Percentiles rank a stretch among this genome's conserved stretches.
These are phyloP conservation scores for Cephus rjabovi DNA, from an alignment of 2,888 invertebrate species.

Conservation along the genomic window DNA sequence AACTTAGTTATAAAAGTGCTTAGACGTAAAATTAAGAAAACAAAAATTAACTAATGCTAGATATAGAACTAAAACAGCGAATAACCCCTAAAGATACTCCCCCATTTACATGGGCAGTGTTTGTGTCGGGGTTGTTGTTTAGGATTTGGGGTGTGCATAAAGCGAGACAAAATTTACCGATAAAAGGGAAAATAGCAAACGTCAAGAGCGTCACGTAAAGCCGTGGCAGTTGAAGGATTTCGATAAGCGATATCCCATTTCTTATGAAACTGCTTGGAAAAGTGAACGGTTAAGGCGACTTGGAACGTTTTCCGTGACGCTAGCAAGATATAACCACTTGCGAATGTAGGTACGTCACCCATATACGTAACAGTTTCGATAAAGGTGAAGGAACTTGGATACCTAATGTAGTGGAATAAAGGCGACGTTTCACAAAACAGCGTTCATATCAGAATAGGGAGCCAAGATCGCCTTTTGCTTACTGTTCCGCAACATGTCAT, in stretches of 20 bases:
- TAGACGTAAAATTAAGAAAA: background rate
- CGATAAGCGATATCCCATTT: background rate
- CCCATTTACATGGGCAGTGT: background rate
- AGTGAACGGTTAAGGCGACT: slow-evolving; percentile 1
- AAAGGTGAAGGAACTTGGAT: slow-evolving; percentile 19
- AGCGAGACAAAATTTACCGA: background rate
- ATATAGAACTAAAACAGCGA: background rate
- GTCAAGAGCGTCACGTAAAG: background rate
- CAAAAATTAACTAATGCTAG: background rate
- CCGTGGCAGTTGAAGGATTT: background rate
- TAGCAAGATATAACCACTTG: background rate
- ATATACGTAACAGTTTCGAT: background rate
- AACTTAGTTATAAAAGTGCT: too few species aligned
- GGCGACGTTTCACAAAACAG: slow-evolving; percentile 31
- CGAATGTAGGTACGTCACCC: background rate
- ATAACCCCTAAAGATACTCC: background rate
- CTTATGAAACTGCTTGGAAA: slow-evolving; percentile 4
- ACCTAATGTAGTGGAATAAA: slow-evolving; percentile 33
- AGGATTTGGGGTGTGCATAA: background rate
- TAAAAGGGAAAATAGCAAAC: background rate
- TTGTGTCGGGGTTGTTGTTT: background rate
- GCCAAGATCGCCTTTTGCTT: slow-evolving; percentile 15
- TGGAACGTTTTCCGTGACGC: background rate
- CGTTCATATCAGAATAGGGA: slow-evolving; percentile 5
- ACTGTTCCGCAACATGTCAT: slow-evolving; percentile 27